Conservation (phyloP, 2,888 invertebrate genomes). For the Adineta ricciae region DNA sequence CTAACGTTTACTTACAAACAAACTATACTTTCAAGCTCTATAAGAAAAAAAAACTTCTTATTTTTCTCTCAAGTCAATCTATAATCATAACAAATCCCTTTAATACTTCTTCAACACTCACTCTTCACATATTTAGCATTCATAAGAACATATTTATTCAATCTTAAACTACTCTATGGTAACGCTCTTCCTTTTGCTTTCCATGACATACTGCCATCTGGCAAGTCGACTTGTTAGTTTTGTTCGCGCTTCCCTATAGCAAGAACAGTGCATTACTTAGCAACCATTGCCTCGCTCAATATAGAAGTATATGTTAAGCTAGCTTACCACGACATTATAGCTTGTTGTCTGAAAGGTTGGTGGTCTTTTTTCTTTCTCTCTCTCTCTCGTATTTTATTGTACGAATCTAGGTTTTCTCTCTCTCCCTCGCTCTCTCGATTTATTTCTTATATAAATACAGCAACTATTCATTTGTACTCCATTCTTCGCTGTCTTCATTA, state of each 20-base stretch:
- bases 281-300: not conserved
- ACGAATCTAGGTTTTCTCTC: not conserved
- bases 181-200: not conserved
- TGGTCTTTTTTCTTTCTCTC: not conserved
- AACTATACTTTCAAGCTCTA: too few species aligned
- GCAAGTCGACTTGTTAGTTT: not conserved
- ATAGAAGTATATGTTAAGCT: not conserved
- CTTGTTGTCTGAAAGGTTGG: not conserved
- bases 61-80: too few species aligned
- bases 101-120: too few species aligned
- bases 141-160: too few species aligned
- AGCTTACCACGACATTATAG: not conserved
- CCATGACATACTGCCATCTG: not conserved
- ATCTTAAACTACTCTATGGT: not conserved
- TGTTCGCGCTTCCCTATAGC: conserved; percentile 9
- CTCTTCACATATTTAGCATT: too few species aligned
- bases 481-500: not conserved
- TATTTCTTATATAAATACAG: not conserved
- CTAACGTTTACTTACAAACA: too few species aligned
- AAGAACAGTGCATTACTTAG: not conserved
- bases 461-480: not conserved
- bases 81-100: too few species aligned
- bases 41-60: too few species aligned
- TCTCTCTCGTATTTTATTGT: not conserved
- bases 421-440: not conserved